Base-by-base conservation (phyloP, 2,888 invertebrate species). In the Eupithecia centaureata region DNA sequence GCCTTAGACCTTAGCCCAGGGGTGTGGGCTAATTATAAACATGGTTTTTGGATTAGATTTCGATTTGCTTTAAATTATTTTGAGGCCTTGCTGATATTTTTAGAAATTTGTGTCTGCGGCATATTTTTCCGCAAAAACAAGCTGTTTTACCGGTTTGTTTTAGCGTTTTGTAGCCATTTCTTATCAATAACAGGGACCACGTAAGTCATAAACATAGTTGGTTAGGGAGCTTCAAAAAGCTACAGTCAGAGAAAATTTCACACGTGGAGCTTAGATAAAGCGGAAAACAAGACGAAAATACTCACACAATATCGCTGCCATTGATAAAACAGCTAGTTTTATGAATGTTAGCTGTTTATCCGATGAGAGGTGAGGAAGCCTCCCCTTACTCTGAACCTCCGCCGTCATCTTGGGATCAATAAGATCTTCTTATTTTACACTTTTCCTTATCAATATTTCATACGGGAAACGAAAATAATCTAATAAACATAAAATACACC, bases 221-320 rank as follows among this genome's bases (percentile, higher is more conserved):
- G 15, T 35, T 56, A 51, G 35, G 13, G 15, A n/a, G 25, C 28
- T 30, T 10, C 5, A 12, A 2, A 18, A 13, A n/a, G 28, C 35
- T 52, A 27, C 22, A 32, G 0, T 30, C 1, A n/a, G 18, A 22
- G 22, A 5, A 32, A 63, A 61, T 33, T 51, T 58, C 8, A 15
- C 8, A 33, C 5, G 1, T 52, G 32, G 28, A 27, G 42, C 25
- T 60, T 30, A 57, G 38, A 8, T 27, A 27, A 13, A 7, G 38
- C 18, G 25, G 28, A 61, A 66, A 57, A 35, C n/a, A 51, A 52
- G 35, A 67, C 12, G 52, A 51, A 67, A 75, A 74, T 83, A 96
- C 97, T 96, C 94, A 99, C 99, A 98, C 81, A 99, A 94, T 85
- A 99, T 96, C 65, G 97, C 97, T 79, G 98, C 98, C 87, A 98